Evolutionary conservation across 2,797 vertebrate genomes (phyloP).

Genomic region (Arremon aurantiirostris): DNA sequence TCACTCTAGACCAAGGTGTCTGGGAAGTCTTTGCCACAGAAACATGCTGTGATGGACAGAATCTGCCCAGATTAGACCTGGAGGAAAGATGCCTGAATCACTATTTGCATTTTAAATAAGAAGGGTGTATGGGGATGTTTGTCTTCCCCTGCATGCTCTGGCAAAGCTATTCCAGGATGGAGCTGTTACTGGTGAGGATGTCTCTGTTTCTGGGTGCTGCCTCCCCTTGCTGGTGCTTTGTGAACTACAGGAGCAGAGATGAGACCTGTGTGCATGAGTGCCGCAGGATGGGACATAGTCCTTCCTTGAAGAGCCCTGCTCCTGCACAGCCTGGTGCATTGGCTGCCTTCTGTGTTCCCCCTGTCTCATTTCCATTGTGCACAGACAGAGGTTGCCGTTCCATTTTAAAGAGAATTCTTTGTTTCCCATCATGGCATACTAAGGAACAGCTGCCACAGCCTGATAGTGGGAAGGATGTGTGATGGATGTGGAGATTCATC

Average conservation of each 20-base stretch:
- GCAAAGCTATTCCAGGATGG: not conserved
- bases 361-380: not conserved
- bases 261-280: rapidly evolving
- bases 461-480: not conserved
- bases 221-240: not conserved
- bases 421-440: not conserved
- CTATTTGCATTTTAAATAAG: not conserved
- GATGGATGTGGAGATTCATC: not conserved
- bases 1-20: not conserved
- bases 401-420: not conserved
- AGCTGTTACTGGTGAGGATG: not conserved
- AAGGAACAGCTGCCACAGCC: not conserved
- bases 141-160: not conserved
- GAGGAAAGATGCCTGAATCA: not conserved
- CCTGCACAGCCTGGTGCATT: not conserved
- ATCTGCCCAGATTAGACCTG: not conserved
- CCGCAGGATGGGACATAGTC: too few species aligned
- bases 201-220: not conserved
- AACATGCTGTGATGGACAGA: rapidly evolving
- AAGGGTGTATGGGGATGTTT: not conserved
- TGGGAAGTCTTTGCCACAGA: not conserved
- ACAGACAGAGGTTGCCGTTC: not conserved
- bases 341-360: not conserved
- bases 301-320: not conserved
- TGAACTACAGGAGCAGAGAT: not conserved